These are phyloP conservation scores for Hylia prasina DNA, from an alignment of 2,113 vertebrate species.

Conservation along the genomic window DNA sequence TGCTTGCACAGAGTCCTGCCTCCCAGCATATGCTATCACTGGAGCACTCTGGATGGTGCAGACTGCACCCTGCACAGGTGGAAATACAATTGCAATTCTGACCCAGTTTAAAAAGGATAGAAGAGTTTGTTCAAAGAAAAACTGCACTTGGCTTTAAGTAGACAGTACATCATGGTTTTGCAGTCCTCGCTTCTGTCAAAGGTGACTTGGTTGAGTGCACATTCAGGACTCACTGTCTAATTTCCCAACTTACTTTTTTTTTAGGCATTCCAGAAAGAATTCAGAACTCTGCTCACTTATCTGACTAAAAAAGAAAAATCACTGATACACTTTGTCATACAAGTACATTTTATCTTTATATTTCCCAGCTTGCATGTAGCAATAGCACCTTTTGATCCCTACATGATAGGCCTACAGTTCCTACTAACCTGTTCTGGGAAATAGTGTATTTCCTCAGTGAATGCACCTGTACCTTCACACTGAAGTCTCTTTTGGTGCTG, in stretches of 20 bases:
- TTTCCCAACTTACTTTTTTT: not conserved
- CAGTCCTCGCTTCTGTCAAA: not conserved
- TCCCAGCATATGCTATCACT: not conserved
- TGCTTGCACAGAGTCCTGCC: not conserved
- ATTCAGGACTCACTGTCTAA: not conserved
- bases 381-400: not conserved
- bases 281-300: not conserved
- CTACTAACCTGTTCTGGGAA: not conserved
- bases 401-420: not conserved
- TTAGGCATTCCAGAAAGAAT: not conserved
- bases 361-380: not conserved
- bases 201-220: not conserved
- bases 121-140: not conserved
- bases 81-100: not conserved
- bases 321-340: not conserved
- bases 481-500: not conserved
- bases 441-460: not conserved
- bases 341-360: not conserved
- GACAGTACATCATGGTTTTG: not conserved
- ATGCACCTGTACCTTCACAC: not conserved
- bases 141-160: not conserved
- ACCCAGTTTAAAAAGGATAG: not conserved
- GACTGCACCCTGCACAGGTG: not conserved
- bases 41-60: accelerated
- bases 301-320: not conserved